A percentile compares a stretch with the other conserved stretches of the same genome.
Conservation (phyloP, 2,797 vertebrate species). For the Serranus cabrilla region DNA sequence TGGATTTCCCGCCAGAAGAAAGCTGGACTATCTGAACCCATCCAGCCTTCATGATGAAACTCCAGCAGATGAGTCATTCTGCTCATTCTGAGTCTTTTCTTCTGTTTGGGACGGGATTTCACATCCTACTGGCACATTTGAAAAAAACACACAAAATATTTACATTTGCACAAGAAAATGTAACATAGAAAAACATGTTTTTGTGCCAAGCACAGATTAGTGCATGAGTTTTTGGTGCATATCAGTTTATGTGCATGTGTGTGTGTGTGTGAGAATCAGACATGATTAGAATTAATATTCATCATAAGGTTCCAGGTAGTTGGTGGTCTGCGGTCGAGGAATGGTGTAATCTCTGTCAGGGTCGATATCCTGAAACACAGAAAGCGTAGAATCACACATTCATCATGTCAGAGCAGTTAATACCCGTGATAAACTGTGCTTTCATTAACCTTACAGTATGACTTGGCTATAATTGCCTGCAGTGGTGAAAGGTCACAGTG, state of each 20-base stretch:
- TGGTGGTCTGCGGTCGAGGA: slow-evolving; percentile 87
- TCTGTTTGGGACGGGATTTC: slow-evolving; percentile 2
- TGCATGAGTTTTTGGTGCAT: slow-evolving; percentile 16
- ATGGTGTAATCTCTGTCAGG: slow-evolving; percentile 88
- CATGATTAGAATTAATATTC: slow-evolving; percentile 71
- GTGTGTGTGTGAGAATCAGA: not conserved
- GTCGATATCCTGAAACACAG: slow-evolving; percentile 84
- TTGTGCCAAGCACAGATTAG: slow-evolving; percentile 30
- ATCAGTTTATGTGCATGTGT: not conserved
- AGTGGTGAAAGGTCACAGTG: slow-evolving; percentile 42
- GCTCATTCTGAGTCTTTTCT: slow-evolving; percentile 6
- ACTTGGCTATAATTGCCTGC: slow-evolving; percentile 20
- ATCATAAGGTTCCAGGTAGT: slow-evolving; percentile 81
- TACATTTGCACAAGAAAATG: slow-evolving; percentile 47
- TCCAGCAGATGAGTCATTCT: slow-evolving; percentile 32
- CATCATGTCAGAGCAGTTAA: slow-evolving; percentile 23
- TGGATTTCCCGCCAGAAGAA: slow-evolving; percentile 46
- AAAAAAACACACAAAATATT: slow-evolving; percentile 47
- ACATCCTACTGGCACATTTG: slow-evolving; percentile 20
- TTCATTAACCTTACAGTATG: slow-evolving; percentile 41
- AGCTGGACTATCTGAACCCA: slow-evolving; percentile 34
- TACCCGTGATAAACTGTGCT: slow-evolving; percentile 1
- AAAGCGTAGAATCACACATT: slow-evolving; percentile 12
- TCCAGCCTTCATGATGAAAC: slow-evolving; percentile 24
- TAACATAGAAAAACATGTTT: not conserved